These are phyloP conservation scores for Burhinus bistriatus DNA, from an alignment of 2,113 vertebrate genomes.

Conservation along the genomic window DNA sequence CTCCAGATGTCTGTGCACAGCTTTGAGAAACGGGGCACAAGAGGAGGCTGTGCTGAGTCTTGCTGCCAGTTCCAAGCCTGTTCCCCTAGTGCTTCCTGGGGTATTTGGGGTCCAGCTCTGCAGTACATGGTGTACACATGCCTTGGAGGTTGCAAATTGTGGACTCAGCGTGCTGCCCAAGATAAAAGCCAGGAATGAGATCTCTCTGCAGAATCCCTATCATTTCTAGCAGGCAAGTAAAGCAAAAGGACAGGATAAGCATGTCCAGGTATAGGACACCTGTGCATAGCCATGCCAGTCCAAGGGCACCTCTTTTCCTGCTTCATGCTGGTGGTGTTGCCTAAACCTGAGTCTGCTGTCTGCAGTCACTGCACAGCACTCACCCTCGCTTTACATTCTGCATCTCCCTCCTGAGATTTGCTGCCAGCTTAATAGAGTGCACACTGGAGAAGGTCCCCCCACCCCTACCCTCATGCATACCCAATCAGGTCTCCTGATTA, in stretches of 20 bases:
- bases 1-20: not conserved
- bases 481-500: slow-evolving; percentile 40
- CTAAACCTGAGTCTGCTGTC: not conserved
- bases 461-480: not conserved
- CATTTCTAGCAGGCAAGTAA: not conserved
- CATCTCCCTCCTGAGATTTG: not conserved
- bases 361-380: not conserved
- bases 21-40: not conserved
- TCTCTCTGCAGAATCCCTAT: not conserved
- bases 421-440: not conserved
- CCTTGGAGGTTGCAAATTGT: not conserved
- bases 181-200: not conserved
- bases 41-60: not conserved
- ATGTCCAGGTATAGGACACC: not conserved
- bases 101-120: not conserved
- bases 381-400: not conserved
- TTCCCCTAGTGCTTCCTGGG: rapidly evolving
- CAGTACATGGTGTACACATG: rapidly evolving
- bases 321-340: not conserved
- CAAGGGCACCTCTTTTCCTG: not conserved
- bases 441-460: not conserved
- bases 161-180: not conserved
- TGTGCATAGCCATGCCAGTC: not conserved
- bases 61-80: not conserved
- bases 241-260: not conserved